A percentile compares a stretch with the other conserved stretches of the same genome.
phyloP scores from a whole-genome alignment of 2,888 invertebrate species.

The Eilema sororculum region DNA sequence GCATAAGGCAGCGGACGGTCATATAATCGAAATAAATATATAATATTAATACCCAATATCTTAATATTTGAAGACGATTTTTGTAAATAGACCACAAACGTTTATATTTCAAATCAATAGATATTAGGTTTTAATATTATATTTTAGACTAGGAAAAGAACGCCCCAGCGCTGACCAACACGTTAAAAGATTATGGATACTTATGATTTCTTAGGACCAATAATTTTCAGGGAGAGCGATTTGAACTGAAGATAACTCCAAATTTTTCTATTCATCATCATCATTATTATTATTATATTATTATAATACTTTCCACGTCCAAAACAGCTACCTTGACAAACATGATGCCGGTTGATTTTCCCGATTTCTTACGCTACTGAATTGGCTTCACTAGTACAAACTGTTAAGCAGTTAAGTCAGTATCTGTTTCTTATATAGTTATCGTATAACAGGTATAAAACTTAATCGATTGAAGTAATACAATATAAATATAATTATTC shows the following conservation, averaged over 20 bases:
- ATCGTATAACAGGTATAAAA: too few species aligned
- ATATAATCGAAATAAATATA: background rate
- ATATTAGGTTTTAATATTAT: too few species aligned
- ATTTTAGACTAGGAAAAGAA: too few species aligned
- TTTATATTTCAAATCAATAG: background rate
- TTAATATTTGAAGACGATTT: background rate
- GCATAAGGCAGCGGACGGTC: background rate
- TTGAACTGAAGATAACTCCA: background rate
- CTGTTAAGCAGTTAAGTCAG: too few species aligned
- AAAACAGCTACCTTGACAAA: background rate
- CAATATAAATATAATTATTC: too few species aligned
- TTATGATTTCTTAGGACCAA: background rate
- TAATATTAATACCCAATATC: background rate
- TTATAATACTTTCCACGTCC: background rate
- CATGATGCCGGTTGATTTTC: background rate
- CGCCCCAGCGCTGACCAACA: background rate
- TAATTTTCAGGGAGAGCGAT: too few species aligned
- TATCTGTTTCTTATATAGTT: too few species aligned
- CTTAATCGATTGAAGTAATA: too few species aligned
- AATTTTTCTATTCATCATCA: background rate
- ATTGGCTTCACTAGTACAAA: background rate
- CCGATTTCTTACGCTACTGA: background rate
- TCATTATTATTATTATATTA: too few species aligned
- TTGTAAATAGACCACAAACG: background rate
- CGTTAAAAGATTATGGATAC: background rate